phyloP scores from a whole-genome alignment of 2,113 vertebrate genomes.

The Esox niger region DNA sequence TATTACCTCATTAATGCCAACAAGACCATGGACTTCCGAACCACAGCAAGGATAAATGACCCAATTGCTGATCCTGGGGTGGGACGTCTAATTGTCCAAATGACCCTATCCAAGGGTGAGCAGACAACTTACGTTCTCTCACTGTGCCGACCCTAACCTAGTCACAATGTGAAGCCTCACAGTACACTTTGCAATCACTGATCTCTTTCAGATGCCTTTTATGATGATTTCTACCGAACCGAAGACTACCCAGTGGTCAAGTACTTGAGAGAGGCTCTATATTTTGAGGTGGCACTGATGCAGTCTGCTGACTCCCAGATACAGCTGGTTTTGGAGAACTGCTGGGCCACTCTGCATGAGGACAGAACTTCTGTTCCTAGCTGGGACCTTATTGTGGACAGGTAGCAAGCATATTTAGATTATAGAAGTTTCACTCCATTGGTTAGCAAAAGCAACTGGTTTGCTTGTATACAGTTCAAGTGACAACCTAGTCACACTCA shows the following conservation, averaged over 20 bases:
- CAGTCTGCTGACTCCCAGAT: constrained; percentile 50
- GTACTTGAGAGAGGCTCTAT: constrained; percentile 63
- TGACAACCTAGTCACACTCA: no score
- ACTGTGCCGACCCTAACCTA: no score
- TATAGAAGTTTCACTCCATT: no score
- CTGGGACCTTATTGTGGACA: constrained; percentile 68
- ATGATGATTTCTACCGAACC: constrained; percentile 48
- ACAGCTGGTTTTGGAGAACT: constrained; percentile 64
- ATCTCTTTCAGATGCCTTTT: constrained; percentile 55
- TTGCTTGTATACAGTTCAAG: no score
- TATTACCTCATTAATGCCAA: constrained; percentile 62
- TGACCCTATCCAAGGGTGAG: constrained; percentile 63
- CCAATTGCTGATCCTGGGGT: constrained; percentile 51
- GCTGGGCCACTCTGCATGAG: constrained; percentile 62
- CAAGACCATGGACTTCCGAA: constrained; percentile 37
- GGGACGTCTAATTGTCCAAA: constrained; percentile 60
- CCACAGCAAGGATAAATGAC: constrained; percentile 23
- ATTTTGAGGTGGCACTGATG: constrained; percentile 66
- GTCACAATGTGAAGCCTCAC: no score
- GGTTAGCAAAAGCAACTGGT: no score
- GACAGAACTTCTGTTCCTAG: constrained; percentile 55
- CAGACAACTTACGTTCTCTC: not conserved
- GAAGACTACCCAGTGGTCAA: constrained; percentile 66
- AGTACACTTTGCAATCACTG: not conserved
- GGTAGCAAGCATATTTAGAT: constrained; percentile 44